These are phyloP conservation scores for Columbina picui DNA, from an alignment of 2,113 vertebrate genomes.

Conservation along the genomic window DNA sequence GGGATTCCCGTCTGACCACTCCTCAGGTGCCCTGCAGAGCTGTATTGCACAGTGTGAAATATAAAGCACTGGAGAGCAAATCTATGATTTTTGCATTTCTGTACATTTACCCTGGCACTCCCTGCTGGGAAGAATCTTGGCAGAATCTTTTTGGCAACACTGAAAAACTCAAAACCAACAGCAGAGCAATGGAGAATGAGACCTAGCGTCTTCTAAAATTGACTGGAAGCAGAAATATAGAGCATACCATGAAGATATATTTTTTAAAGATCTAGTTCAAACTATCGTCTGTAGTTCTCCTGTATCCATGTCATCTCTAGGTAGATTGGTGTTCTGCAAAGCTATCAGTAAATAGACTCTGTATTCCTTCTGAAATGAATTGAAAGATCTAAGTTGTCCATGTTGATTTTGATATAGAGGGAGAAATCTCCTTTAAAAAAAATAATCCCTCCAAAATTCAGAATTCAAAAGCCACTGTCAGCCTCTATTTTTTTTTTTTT, in stretches of 20 bases:
- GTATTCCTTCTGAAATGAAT: not conserved
- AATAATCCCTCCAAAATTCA: not conserved
- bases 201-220: not conserved
- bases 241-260: not conserved
- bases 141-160: not conserved
- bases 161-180: not conserved
- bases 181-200: not conserved
- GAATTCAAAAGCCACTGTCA: not conserved
- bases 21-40: not conserved
- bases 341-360: not conserved
- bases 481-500: not conserved
- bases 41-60: not conserved
- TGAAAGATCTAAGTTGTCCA: not conserved
- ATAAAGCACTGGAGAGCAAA: not conserved
- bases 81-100: not conserved
- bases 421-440: not conserved
- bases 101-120: not conserved
- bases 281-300: not conserved
- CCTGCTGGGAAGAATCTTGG: not conserved
- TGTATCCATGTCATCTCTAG: not conserved
- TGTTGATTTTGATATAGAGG: not conserved
- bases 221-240: not conserved
- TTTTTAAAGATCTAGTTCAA: not conserved
- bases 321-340: not conserved
- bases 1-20: not conserved